A percentile compares a stretch with the other conserved stretches of the same genome.
These are phyloP conservation scores for Elaphurus davidianus DNA, from an alignment of 2,113 vertebrate species.

Conservation along the genomic window DNA sequence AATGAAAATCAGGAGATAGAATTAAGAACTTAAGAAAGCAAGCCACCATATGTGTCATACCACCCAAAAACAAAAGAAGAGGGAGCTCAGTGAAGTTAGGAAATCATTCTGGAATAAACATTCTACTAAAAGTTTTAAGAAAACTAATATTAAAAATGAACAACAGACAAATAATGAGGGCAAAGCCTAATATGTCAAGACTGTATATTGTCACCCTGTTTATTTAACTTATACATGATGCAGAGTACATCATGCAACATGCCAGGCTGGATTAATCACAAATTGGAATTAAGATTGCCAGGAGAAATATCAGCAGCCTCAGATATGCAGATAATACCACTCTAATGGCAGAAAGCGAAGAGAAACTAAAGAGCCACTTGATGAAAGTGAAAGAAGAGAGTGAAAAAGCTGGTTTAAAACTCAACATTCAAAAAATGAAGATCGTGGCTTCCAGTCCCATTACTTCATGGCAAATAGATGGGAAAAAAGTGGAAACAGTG, in stretches of 20 bases:
- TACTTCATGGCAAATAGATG: neutral
- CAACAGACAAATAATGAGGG: neutral
- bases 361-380: neutral
- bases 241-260: neutral
- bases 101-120: neutral
- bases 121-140: neutral
- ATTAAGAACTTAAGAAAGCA: neutral
- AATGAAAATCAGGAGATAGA: neutral
- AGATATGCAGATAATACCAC: neutral
- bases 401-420: neutral
- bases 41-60: neutral
- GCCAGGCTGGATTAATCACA: neutral
- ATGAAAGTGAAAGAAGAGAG: neutral
- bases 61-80: neutral
- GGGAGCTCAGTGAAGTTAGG: neutral
- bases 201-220: neutral
- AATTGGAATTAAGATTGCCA: neutral
- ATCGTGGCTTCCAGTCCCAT: fast-evolving
- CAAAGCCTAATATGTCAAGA: neutral
- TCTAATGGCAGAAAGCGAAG: neutral
- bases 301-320: neutral
- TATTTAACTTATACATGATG: neutral
- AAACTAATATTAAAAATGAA: neutral
- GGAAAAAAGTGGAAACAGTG: neutral
- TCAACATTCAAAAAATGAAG: neutral